phyloP scores from a whole-genome alignment of 2,113 vertebrate species.

The Chaetodon auriga region DNA sequence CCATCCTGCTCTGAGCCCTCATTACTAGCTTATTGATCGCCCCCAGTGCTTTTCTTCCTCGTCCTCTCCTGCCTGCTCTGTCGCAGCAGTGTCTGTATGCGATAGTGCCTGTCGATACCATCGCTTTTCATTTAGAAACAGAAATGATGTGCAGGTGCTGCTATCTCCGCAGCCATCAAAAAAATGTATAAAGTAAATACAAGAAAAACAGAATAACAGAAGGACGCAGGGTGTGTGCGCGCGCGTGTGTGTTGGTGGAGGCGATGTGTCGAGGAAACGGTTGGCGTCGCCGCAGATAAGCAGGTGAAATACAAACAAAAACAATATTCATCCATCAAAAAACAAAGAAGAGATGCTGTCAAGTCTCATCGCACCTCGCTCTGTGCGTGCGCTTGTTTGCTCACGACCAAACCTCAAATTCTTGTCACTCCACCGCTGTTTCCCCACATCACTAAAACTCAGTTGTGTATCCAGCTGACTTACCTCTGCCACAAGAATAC shows the following conservation, averaged over 20 bases:
- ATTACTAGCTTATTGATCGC: constrained; percentile 72
- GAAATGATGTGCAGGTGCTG: constrained; percentile 54
- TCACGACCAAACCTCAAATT: constrained; percentile 54
- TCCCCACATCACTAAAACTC: constrained; percentile 46
- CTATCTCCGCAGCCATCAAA: constrained; percentile 32
- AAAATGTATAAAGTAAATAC: constrained; percentile 26
- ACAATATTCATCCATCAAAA: constrained; percentile 58
- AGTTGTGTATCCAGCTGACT: constrained; percentile 44
- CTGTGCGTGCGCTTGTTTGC: constrained; percentile 49
- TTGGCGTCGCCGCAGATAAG: constrained; percentile 38
- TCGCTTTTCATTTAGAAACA: constrained; percentile 58
- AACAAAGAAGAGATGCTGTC: constrained; percentile 36
- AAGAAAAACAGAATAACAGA: constrained; percentile 6
- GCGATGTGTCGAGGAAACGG: constrained; percentile 30
- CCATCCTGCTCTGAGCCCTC: constrained; percentile 43
- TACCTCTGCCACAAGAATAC: constrained; percentile 42
- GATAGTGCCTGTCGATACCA: constrained; percentile 43
- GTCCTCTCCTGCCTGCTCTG: neutral
- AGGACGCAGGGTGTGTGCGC: rapidly evolving
- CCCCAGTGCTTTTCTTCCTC: constrained; percentile 33
- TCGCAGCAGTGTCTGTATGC: constrained; percentile 33
- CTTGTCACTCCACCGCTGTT: constrained; percentile 24
- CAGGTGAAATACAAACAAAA: constrained; percentile 52
- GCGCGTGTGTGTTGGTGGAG: neutral
- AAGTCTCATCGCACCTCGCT: constrained; percentile 32